These are phyloP conservation scores for Myripristis jacobus DNA, from an alignment of 2,797 vertebrate genomes.

Conservation along the genomic window DNA sequence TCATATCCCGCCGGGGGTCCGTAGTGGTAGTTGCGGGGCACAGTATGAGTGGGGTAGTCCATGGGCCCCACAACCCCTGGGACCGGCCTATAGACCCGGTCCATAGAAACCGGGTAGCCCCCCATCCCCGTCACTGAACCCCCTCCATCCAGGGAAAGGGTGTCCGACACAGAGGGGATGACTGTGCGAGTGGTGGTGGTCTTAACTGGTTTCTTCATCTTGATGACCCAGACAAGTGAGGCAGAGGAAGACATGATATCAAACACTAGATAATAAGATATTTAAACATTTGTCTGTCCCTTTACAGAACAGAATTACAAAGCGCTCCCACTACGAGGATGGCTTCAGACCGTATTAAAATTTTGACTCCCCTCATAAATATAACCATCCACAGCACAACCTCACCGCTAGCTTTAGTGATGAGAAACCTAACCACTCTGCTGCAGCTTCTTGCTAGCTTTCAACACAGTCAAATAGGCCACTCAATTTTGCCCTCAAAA, in stretches of 20 bases:
- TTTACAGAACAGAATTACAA: too few species aligned
- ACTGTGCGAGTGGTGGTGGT: constrained; percentile 92
- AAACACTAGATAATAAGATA: not conserved
- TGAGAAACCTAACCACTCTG: too few species aligned
- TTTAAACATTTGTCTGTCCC: too few species aligned
- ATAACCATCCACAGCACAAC: too few species aligned
- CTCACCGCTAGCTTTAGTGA: too few species aligned
- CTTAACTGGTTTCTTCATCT: constrained; percentile 96
- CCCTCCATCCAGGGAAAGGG: constrained; percentile 89
- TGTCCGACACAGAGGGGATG: constrained; percentile 89
- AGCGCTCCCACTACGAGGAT: too few species aligned
- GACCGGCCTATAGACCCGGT: constrained; percentile 86
- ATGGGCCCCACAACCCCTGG: constrained; percentile 79
- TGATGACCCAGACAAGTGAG: constrained; percentile 2
- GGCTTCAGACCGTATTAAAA: too few species aligned
- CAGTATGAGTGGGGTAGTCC: constrained; percentile 88
- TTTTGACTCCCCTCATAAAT: too few species aligned
- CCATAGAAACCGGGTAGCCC: constrained; percentile 86
- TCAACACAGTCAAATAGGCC: too few species aligned
- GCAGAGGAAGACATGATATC: not conserved
- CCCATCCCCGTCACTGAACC: constrained; percentile 81
- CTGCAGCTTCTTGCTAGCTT: too few species aligned
- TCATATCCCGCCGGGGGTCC: constrained; percentile 83
- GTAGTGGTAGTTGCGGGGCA: constrained; percentile 95
- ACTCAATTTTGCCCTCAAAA: too few species aligned